These are phyloP conservation scores for Drosophila pallidifrons DNA, from an alignment of 1,140 invertebrate species.

Conservation along the genomic window DNA sequence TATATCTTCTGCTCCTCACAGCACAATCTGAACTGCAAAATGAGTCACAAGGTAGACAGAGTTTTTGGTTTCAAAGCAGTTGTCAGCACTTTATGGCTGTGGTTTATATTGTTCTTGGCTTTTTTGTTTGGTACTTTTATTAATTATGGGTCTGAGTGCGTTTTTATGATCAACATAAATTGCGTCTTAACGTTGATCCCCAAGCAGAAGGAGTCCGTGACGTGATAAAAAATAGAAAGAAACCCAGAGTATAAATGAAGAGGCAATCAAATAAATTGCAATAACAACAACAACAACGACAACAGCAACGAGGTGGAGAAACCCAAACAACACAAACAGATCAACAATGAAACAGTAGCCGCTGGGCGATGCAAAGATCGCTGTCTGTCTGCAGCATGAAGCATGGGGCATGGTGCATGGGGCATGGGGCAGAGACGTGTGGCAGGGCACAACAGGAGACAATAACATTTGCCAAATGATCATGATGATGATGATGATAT, in stretches of 20 bases:
- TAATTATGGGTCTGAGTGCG: slow-evolving; percentile 74
- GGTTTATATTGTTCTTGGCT: slow-evolving; percentile 22
- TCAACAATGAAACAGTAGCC: slow-evolving; percentile 41
- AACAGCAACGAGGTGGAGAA: slow-evolving; percentile 6
- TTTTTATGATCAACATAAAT: slow-evolving; percentile 81
- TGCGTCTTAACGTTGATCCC: slow-evolving; percentile 69
- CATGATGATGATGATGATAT: slow-evolving; percentile 35
- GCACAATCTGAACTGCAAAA: neutral
- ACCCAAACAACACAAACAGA: slow-evolving; percentile 16
- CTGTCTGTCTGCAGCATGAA: slow-evolving; percentile 12
- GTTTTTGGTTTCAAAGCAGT: slow-evolving; percentile 45
- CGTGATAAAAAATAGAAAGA: slow-evolving; percentile 48
- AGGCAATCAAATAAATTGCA: slow-evolving; percentile 82
- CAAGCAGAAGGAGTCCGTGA: slow-evolving; percentile 29
- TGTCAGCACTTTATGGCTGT: slow-evolving; percentile 73
- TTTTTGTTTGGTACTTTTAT: slow-evolving; percentile 54
- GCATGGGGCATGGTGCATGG: neutral
- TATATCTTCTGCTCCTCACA: neutral
- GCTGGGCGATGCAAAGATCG: slow-evolving; percentile 16
- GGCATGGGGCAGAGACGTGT: neutral
- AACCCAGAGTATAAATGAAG: slow-evolving; percentile 49
- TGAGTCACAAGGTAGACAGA: slow-evolving; percentile 10
- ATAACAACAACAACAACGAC: neutral
- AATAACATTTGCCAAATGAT: slow-evolving; percentile 50
- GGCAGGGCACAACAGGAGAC: slow-evolving; percentile 13